phyloP scores from a whole-genome alignment of 2,888 invertebrate genomes.

The Osmoderma eremita region DNA sequence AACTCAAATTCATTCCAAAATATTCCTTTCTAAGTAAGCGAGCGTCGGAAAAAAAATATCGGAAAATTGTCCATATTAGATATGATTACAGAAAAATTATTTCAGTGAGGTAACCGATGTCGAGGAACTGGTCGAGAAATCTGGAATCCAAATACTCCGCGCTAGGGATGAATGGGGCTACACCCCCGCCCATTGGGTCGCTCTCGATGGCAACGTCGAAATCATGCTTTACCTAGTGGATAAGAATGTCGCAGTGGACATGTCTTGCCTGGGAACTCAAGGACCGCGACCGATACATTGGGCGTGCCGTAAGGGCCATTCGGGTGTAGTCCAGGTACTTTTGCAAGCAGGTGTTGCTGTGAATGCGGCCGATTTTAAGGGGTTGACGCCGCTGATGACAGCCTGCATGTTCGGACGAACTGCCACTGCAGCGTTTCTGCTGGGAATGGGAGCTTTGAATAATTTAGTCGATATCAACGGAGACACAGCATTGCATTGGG shows the following conservation, averaged over 20 bases:
- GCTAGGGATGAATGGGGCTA: conserved; percentile 92
- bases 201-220: conserved; percentile 89
- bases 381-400: conserved; percentile 88
- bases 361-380: conserved; percentile 90
- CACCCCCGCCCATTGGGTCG: conserved; percentile 93
- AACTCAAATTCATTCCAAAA: too few relatives aligned
- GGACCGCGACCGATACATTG: conserved; percentile 93
- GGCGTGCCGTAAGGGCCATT: conserved; percentile 93
- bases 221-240: conserved; percentile 89
- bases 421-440: conserved; percentile 87
- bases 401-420: conserved; percentile 94
- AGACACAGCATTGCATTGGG: conserved; percentile 94
- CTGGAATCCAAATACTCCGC: conserved; percentile 79
- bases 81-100: conserved; percentile 45
- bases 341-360: conserved; percentile 86
- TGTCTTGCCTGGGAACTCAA: conserved; percentile 87
- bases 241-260: conserved; percentile 83
- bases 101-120: conserved; percentile 83
- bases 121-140: conserved; percentile 84
- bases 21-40: background rate
- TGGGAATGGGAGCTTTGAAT: conserved; percentile 89
- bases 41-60: background rate
- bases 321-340: conserved; percentile 84
- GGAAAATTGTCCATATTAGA: conserved; percentile 8
- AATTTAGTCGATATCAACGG: conserved; percentile 91